Evolutionary conservation across 2,888 invertebrate species (phyloP), one percentile per base, ranked within the genome.

Genomic region (Ectemnius continuus): DNA sequence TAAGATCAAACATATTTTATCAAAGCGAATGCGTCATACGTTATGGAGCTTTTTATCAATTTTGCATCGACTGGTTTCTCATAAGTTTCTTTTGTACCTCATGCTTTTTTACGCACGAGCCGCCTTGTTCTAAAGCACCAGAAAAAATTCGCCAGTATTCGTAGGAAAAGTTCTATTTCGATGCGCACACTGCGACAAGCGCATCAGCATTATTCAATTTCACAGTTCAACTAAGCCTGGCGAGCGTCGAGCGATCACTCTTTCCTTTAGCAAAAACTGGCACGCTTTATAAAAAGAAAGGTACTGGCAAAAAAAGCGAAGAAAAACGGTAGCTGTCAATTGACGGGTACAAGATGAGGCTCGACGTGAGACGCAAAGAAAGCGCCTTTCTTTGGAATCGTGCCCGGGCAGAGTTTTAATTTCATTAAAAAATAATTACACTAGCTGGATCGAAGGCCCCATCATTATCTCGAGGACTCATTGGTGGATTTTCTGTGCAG

Each of bases 131-230:
- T 36, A 36, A 8, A 36, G 11, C 1, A 8, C 4, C 52, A 16
- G 16, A 16, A 11, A 52, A 52, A 16, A 11, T 16, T 52, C 52
- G 5, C 52, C 8, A 52, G 36, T 11, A 36, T 36, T 36, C 36
- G 8, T 13, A 11, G 52, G 16, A 14, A 52, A 11, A 72, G 64
- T 68, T 73, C 73, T 73, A 75, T 61, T 62, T 52, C 46, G 28
- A 36, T 64, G 45, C 75, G 67, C 64, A 65, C 67, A 70, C 48
- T 71, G 79, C 72, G 68, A 70, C 69, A 72, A 64, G 72, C 75
- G 61, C 73, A 82, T 82, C 79, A 82, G 76, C 75, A 76, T 78
- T 75, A 66, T 65, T 75, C 81, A 78, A 83, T 82, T 82, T 83
- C 76, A 79, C 79, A 70, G 79, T 73, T 72, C 72, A 45, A 46